Base-by-base conservation (phyloP, 1,140 invertebrate genomes). In the Nasonia vitripennis region DNA sequence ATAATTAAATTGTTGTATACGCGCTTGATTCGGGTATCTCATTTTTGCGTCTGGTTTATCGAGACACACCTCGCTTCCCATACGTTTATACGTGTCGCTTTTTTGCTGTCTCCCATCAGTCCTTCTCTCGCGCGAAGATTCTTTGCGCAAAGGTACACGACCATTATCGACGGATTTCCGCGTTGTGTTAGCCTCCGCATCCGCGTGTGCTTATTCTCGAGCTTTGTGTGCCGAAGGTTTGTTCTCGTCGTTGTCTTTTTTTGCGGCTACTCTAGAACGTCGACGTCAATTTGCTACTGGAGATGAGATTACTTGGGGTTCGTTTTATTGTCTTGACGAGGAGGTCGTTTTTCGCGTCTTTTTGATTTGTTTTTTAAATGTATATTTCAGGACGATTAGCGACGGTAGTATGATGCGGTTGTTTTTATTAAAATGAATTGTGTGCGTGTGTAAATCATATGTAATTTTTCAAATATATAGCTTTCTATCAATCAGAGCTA, bases 121-220 rank as follows among this genome's bases (percentile, higher is more conserved):
- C 41, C 41, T 45, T 45, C 41, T 45, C 9, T 45, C 41, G 41
- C 23, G n/a, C n/a, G n/a, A n/a, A 31, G 11, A 51, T 51, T 70
- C n/a, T 17, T 70, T 17, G 41, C 41, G 41, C 41, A 45, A 9
- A 45, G 68, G 48, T 51, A 12, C 14, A 51, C 14, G 7, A 34
- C 27, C 70, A 71, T 71, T 71, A 71, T 71, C 27, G 23, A 27
- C 70, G 70, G 70, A 71, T 31, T 71, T 70, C 68, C 68, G 68
- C 68, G 41, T 45, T 45, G 68, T 17, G 41, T 45, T 45, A 45
- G 41, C 41, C 41, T 45, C 9, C 41, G 41, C 41, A 9, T 45
- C 41, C n/a, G 14, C 48, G 48, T 17, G 48, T 51, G 48, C 12
- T 14, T 51, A 4, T 17, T 51, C 48, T 17, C 48, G 48, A 51